Evolutionary conservation across 1,140 invertebrate genomes (phyloP).

Genomic region (Heliconius hewitsoni): DNA sequence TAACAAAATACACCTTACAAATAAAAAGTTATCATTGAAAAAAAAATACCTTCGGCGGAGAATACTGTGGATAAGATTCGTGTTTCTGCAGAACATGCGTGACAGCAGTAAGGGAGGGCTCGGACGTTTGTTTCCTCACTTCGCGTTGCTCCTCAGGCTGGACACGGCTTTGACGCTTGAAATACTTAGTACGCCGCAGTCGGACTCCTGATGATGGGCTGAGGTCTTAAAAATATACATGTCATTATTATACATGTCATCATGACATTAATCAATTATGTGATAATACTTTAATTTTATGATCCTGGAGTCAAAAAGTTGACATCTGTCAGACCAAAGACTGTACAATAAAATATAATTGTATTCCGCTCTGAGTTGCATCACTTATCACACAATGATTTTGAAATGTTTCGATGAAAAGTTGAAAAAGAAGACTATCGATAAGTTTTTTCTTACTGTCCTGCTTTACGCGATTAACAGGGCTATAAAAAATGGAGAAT

Average conservation of each 20-base stretch:
- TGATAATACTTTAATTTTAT: not conserved
- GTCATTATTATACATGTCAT: not conserved
- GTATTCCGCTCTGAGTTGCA: too few species aligned
- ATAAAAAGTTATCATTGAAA: not conserved
- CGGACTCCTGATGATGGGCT: constrained; percentile 48
- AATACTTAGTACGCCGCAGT: constrained; percentile 66
- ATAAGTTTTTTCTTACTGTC: too few species aligned
- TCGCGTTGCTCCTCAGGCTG: constrained; percentile 55
- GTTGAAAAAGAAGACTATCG: too few species aligned
- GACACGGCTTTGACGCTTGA: constrained; percentile 65
- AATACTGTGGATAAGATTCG: constrained; percentile 63
- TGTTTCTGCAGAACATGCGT: constrained; percentile 60
- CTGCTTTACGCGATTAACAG: too few species aligned
- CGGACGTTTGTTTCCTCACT: constrained; percentile 57
- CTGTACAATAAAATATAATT: too few species aligned
- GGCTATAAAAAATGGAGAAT: too few species aligned
- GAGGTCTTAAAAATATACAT: not conserved
- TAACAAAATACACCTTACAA: not conserved
- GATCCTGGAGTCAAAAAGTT: too few species aligned
- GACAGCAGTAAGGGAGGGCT: constrained; percentile 53
- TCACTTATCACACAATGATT: too few species aligned
- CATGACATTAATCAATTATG: not conserved
- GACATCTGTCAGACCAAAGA: too few species aligned
- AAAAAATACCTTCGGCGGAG: constrained; percentile 44
- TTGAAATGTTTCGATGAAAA: too few species aligned